These are phyloP conservation scores for Nyctibius bracteatus DNA, from an alignment of 2,113 vertebrate genomes.

Conservation along the genomic window DNA sequence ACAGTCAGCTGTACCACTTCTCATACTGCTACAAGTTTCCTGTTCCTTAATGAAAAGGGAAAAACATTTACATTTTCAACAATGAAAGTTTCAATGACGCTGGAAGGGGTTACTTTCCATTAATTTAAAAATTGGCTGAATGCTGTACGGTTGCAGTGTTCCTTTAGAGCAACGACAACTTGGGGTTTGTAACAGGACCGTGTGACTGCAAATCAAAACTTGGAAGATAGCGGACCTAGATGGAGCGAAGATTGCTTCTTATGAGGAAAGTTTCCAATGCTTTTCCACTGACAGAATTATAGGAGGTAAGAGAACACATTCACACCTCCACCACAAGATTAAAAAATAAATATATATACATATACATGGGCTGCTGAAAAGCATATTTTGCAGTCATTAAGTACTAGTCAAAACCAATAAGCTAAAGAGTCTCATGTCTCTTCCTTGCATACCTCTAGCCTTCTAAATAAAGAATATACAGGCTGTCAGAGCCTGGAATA, in stretches of 20 bases:
- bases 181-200: neutral
- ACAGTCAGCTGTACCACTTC: neutral
- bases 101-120: neutral
- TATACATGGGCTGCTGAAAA: neutral
- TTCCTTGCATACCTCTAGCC: neutral
- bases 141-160: neutral
- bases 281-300: neutral
- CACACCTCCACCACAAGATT: neutral
- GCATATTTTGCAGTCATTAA: neutral
- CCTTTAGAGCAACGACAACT: neutral
- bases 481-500: neutral
- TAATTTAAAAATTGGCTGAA: neutral
- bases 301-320: neutral
- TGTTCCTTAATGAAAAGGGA: neutral
- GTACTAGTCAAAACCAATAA: neutral
- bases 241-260: neutral
- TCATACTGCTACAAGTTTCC: neutral
- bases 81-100: neutral
- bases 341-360: neutral
- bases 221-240: neutral
- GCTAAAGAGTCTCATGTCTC: neutral
- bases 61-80: neutral
- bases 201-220: neutral
- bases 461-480: constrained; percentile 21
- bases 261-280: neutral